Percentiles rank a stretch among this genome's conserved stretches.
Conservation (phyloP, 2,113 vertebrate genomes). For the Chaenogobius annularis region DNA sequence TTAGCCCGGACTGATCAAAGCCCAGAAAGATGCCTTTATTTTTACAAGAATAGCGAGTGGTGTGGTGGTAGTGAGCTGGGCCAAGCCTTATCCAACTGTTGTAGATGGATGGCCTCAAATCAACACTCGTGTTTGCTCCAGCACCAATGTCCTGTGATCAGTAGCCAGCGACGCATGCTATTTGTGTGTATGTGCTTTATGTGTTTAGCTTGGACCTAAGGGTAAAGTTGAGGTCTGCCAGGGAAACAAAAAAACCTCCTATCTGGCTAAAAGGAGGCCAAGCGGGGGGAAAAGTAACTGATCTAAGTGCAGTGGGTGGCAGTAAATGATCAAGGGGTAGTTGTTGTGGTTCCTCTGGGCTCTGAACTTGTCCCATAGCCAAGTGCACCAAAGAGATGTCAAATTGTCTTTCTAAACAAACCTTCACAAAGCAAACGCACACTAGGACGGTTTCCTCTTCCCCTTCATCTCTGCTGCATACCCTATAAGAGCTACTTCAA, state of each 20-base stretch:
- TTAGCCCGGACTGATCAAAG: constrained; percentile 63
- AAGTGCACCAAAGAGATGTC: constrained; percentile 41
- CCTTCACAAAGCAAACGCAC: constrained; percentile 45
- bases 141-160: constrained; percentile 53
- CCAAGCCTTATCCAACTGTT: constrained; percentile 30
- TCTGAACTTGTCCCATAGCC: constrained; percentile 35
- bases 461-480: constrained; percentile 34
- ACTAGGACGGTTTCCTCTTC: constrained; percentile 24
- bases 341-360: constrained; percentile 14
- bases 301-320: constrained; percentile 60
- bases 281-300: constrained; percentile 55
- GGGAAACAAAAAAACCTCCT: constrained; percentile 31
- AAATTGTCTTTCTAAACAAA: constrained; percentile 41
- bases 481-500: constrained; percentile 33
- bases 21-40: constrained; percentile 28
- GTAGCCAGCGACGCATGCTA: constrained; percentile 47
- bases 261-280: constrained; percentile 35
- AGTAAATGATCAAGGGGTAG: constrained; percentile 39
- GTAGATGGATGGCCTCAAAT: constrained; percentile 41
- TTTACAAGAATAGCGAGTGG: constrained; percentile 39
- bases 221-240: constrained; percentile 44
- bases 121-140: constrained; percentile 42
- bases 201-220: constrained; percentile 60
- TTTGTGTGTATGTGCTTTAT: constrained; percentile 36
- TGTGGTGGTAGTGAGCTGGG: constrained; percentile 14